Base-by-base conservation (phyloP, 2,113 vertebrate genomes). In the Hemiprocne comata region DNA sequence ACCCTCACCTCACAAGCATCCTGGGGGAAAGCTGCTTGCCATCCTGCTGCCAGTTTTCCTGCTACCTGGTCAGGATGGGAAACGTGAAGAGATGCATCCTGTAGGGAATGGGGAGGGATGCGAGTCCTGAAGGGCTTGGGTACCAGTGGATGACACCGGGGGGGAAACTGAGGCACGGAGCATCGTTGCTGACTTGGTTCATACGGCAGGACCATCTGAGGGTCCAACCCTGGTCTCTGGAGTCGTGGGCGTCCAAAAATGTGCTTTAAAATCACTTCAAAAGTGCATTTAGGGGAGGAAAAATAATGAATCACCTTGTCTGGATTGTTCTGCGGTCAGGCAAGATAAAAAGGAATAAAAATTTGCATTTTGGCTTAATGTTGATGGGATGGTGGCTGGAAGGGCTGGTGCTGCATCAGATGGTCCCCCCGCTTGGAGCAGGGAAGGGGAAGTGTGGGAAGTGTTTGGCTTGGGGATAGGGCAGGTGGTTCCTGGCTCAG, bases 211-310 rank as follows among this genome's bases (percentile, higher is more conserved):
- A 8, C 15, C 8, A 26, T 38, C 34, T 5, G 14, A 25, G 15
- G 16, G 11, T 29, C 16, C 2, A 33, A 6, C 19, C 0, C 0
- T 10, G 57, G 5, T 53, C 28, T 54, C 36, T 55, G 83, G 18
- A 13, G 23, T 12, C 0, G 0, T 7, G 18, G 14, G 8, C 8
- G 13, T 67, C 18, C 17, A 54, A 23, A 90, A 90, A 17, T 2
- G 18, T 6, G 6, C 36, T 81, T 17, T 57, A 11, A 77, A 83
- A 44, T 69, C 10, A 7, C 33, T n/a, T 72, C 19, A 7, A 1
- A 78, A 76, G 12, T 54, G 17, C 5, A 3, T 50, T 69, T 26
- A 29, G 3, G 19, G 16, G 7, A 4, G 2, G 20, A 15, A 10
- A 3, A 6, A 50, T 24, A 11, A 33, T 15, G 10, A 72, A 34